Percentiles rank a stretch among this genome's conserved stretches.
phyloP scores from a whole-genome alignment of 1,140 invertebrate genomes.

The Drosophila bocki region DNA sequence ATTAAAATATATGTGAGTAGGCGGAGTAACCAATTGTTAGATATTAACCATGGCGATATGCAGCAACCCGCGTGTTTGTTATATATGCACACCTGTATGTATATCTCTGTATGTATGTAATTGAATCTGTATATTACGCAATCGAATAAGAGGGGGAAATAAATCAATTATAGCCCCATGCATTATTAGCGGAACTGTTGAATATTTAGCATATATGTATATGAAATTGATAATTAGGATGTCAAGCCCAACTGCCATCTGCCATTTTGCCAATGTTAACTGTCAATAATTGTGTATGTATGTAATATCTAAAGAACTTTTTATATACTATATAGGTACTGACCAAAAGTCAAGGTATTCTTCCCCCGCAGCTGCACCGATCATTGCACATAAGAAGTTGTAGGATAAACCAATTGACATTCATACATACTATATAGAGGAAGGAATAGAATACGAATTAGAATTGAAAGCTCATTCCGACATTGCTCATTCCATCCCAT shows the following conservation, averaged over 20 bases:
- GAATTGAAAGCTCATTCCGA: slow-evolving; percentile 18
- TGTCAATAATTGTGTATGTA: slow-evolving; percentile 67
- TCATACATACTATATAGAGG: slow-evolving; percentile 3
- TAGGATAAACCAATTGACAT: slow-evolving; percentile 27
- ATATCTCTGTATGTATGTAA: slow-evolving; percentile 71
- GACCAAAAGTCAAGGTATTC: slow-evolving; percentile 30
- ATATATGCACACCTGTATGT: slow-evolving; percentile 47
- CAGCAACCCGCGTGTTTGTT: slow-evolving; percentile 41
- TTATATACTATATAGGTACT: slow-evolving; percentile 15
- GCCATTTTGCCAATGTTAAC: slow-evolving; percentile 73
- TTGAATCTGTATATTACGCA: slow-evolving; percentile 56
- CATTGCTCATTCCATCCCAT: slow-evolving; percentile 6
- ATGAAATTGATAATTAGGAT: slow-evolving; percentile 43
- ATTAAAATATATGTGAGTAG: slow-evolving; percentile 27
- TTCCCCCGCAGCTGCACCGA: slow-evolving; percentile 40
- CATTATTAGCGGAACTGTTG: slow-evolving; percentile 42
- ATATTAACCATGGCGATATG: slow-evolving; percentile 13
- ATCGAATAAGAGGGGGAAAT: background rate
- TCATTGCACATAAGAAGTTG: slow-evolving; percentile 23
- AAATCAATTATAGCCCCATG: slow-evolving; percentile 47
- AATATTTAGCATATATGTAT: slow-evolving; percentile 32
- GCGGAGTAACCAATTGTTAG: slow-evolving; percentile 36
- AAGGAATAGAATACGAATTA: slow-evolving; percentile 25
- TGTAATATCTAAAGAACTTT: slow-evolving; percentile 49
- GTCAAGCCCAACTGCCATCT: slow-evolving; percentile 54